These are phyloP conservation scores for Microctenopoma stevenorrisi DNA, from an alignment of 2,797 vertebrate genomes.

Conservation along the genomic window DNA sequence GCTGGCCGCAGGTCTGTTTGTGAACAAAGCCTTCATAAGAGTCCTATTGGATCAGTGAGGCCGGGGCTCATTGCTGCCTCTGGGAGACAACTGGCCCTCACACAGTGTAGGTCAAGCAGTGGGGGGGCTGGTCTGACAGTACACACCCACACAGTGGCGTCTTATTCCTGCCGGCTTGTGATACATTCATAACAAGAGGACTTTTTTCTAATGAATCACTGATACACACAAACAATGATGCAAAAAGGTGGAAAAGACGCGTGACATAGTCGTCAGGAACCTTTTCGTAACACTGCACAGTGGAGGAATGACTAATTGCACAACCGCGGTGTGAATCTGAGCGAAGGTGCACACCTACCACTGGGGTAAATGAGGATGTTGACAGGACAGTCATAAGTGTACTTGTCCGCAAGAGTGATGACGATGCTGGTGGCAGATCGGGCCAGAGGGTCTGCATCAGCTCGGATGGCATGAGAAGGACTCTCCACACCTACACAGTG, in stretches of 20 bases:
- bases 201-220: constrained; percentile 31
- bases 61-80: constrained; percentile 54
- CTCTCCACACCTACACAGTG: constrained; percentile 91
- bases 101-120: constrained; percentile 43
- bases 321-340: constrained; percentile 2
- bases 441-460: constrained; percentile 91
- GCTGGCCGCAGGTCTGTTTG: constrained; percentile 54
- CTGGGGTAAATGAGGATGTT: constrained; percentile 96
- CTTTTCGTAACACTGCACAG: constrained; percentile 25
- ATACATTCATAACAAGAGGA: constrained; percentile 42
- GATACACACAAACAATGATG: constrained; percentile 22
- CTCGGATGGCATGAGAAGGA: constrained; percentile 94
- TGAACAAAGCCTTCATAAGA: constrained; percentile 60
- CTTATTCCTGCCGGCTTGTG: constrained; percentile 36
- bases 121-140: constrained; percentile 26
- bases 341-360: constrained; percentile 79
- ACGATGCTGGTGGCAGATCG: constrained; percentile 90
- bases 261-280: constrained; percentile 21
- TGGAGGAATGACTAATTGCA: constrained; percentile 9
- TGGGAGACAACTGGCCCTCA: constrained; percentile 58
- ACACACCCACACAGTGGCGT: constrained; percentile 58
- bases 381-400: constrained; percentile 96
- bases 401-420: constrained; percentile 93
- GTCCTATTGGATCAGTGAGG: constrained; percentile 50
- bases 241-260: constrained; percentile 11